These are phyloP conservation scores for Tribolium madens DNA, from an alignment of 1,140 invertebrate genomes.

Conservation along the genomic window DNA sequence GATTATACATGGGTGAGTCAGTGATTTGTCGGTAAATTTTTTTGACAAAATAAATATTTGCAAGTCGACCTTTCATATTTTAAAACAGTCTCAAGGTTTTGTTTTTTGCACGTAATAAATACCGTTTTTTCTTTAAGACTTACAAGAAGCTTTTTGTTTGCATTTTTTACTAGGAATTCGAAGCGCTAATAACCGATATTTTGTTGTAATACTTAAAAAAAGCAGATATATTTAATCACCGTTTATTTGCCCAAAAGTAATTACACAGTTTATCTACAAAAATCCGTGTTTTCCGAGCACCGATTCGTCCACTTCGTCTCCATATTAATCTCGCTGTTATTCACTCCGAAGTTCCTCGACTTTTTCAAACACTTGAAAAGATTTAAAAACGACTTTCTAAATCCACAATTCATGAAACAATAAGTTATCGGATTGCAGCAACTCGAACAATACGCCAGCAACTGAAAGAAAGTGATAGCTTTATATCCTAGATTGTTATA, in stretches of 20 bases:
- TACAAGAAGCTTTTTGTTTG: too few species aligned
- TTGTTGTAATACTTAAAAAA: too few species aligned
- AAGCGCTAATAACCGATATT: too few species aligned
- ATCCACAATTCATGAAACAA: conserved; percentile 81
- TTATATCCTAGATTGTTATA: conserved; percentile 68
- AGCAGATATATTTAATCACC: background rate
- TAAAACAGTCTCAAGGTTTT: too few species aligned
- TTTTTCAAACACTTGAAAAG: conserved; percentile 68
- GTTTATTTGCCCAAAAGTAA: background rate
- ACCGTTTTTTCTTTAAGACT: too few species aligned
- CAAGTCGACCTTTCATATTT: too few species aligned
- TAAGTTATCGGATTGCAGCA: conserved; percentile 84
- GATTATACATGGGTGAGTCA: background rate
- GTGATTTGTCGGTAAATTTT: background rate
- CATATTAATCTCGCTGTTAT: conserved; percentile 62
- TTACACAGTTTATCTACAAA: conserved; percentile 28
- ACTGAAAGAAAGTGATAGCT: conserved; percentile 72
- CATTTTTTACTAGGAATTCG: too few species aligned
- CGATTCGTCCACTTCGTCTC: conserved; percentile 58
- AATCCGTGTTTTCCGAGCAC: conserved; percentile 48
- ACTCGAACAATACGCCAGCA: conserved; percentile 76
- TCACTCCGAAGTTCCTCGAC: conserved; percentile 38
- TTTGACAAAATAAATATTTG: too few species aligned
- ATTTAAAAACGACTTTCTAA: conserved; percentile 73
- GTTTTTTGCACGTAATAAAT: too few species aligned